phyloP scores from a whole-genome alignment of 2,113 vertebrate genomes.

The human (Homo sapiens) region GRCh38 chr5:140960501-140961000 shows the following conservation, averaged over 20 bases:
- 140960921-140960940: slow-evolving; percentile 57
- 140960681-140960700: slow-evolving; percentile 41
- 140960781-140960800: slow-evolving; percentile 72
- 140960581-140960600: slow-evolving; percentile 5
- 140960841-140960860: slow-evolving; percentile 65
- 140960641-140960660: slow-evolving; percentile 47
- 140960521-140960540: background rate
- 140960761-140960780: slow-evolving; percentile 52
- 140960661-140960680: slow-evolving; percentile 63
- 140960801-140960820: slow-evolving; percentile 65
- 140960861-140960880: slow-evolving; percentile 52
- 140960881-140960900: background rate
- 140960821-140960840: slow-evolving; percentile 71
- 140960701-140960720: slow-evolving; percentile 64
- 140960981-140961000: background rate
- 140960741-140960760: slow-evolving; percentile 71
- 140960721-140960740: slow-evolving; percentile 68
- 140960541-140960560: background rate
- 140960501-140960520: background rate
- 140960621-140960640: background rate
- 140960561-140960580: slow-evolving; percentile 19
- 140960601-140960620: background rate
- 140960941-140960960: slow-evolving; percentile 20
- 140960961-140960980: slow-evolving; percentile 45
- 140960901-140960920: slow-evolving; percentile 10